Base-by-base conservation (phyloP, 2,797 vertebrate genomes). In the Taenioides sp. region DNA sequence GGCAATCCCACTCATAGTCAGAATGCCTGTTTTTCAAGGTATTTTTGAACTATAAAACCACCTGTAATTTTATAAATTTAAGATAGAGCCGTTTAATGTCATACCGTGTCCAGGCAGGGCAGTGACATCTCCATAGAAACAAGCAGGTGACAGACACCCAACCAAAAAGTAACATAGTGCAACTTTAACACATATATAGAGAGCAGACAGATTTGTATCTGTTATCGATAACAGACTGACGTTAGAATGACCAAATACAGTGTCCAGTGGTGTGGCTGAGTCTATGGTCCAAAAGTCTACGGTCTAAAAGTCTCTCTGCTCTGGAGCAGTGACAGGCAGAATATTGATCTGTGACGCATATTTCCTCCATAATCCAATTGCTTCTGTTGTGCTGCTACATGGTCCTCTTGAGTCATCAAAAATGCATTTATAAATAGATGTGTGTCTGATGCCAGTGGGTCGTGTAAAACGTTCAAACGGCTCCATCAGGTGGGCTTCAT, bases 321-420 rank as follows among this genome's bases (percentile, higher is more conserved):
- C 81, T 85, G 79, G 78, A 83, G 78, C 73, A 68, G 73, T 80
- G 79, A 80, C 69, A 77, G 12, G 76, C 11, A 31, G 37, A 52
- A 49, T 47, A 89, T 93, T 79, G 87, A 93, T 93, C 91, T 88
- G 79, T 92, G 92, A 92, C 79, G 84, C 86, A 90, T 87, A 88
- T 88, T 84, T 83, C 75, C 75, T 28, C 78, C 74, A 73, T 92
- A 89, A 92, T 92, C 92, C 91, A 90, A 87, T 94, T 91, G 84
- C 85, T 90, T 83, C 74, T 74, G 75, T 85, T 88, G 87, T 10
- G 74, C 88, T 82, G 79, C 82, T 65, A 69, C 62, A 12, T 75
- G 63, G 74, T 78, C 75, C 82, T 71, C 75, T 83, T 86, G 86
- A 89, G 89, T 92, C 89, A 87, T 87, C 72, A 14, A 75, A 85